Conservation (phyloP, 2,113 vertebrate species). For the Pampusana beccarii region DNA sequence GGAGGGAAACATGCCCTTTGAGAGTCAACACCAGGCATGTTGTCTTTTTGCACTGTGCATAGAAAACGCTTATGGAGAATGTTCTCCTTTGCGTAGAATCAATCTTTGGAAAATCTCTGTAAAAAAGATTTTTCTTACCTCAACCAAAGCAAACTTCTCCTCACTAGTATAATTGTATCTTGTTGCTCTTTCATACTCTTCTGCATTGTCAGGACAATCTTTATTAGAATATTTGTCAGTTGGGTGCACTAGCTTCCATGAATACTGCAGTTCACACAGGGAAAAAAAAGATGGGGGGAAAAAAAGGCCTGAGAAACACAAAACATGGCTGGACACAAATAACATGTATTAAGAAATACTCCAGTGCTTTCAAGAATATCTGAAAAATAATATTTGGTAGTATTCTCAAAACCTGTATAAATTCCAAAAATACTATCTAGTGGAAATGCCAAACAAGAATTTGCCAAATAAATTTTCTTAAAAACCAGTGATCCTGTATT, state of each 20-base stretch:
- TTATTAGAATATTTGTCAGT: constrained; percentile 93
- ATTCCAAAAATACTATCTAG: not conserved
- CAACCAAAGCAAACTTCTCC: constrained; percentile 90
- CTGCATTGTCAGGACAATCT: constrained; percentile 89
- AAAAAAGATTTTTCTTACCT: constrained; percentile 69
- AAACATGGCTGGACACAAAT: not conserved
- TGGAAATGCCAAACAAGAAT: not conserved
- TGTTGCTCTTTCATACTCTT: constrained; percentile 89
- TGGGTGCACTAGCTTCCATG: constrained; percentile 89
- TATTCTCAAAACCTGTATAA: not conserved
- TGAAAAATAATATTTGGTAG: not conserved
- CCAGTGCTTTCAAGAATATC: not conserved
- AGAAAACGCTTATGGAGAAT: not conserved
- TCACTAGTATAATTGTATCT: constrained; percentile 90
- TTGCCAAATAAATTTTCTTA: not conserved
- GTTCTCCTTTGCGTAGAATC: not conserved
- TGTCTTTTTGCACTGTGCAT: not conserved
- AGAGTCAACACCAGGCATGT: not conserved
- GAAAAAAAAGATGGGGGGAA: not conserved
- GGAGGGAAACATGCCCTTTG: not conserved
- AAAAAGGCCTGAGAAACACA: not conserved
- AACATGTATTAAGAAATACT: not conserved
- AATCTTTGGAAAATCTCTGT: not conserved
- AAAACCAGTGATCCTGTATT: not conserved
- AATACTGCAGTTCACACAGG: constrained; percentile 75